A percentile compares a stretch with the other conserved stretches of the same genome.
phyloP scores from a whole-genome alignment of 1,140 invertebrate species.

The Bicyclus anynana region DNA sequence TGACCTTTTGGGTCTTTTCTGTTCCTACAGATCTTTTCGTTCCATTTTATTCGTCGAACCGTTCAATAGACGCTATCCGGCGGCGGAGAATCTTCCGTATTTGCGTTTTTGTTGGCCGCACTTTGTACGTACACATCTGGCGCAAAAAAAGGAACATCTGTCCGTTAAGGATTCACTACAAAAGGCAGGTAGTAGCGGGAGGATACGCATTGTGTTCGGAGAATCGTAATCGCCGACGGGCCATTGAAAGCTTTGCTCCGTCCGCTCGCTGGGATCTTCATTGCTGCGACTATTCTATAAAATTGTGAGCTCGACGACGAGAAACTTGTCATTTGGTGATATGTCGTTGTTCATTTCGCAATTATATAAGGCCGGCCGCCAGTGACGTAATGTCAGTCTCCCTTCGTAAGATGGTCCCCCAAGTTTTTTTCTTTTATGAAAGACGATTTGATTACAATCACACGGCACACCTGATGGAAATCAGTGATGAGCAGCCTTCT shows the following conservation, averaged over 20 bases:
- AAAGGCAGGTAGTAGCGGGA: conserved; percentile 49
- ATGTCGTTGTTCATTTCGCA: too few relatives aligned
- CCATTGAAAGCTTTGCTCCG: conserved; percentile 31
- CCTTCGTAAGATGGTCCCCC: too few relatives aligned
- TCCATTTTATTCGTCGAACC: conserved; percentile 14
- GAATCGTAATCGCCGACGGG: conserved; percentile 35
- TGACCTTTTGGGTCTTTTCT: background rate
- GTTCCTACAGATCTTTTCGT: background rate
- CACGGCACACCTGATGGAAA: too few relatives aligned
- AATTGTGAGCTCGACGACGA: background rate
- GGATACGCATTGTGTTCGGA: conserved; percentile 29
- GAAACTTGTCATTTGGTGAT: background rate
- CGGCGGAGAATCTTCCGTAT: conserved; percentile 19
- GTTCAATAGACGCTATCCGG: conserved; percentile 27
- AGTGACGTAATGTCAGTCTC: too few relatives aligned
- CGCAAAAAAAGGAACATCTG: conserved; percentile 45
- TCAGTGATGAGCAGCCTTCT: too few relatives aligned
- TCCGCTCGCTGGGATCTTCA: conserved; percentile 7
- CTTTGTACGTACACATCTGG: conserved; percentile 38
- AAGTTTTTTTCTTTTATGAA: too few relatives aligned
- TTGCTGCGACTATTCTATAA: background rate
- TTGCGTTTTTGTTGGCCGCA: conserved; percentile 35
- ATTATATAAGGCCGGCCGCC: too few relatives aligned
- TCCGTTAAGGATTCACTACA: conserved; percentile 38
- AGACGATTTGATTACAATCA: too few relatives aligned